Percentiles rank a stretch among this genome's conserved stretches.
phyloP scores from a whole-genome alignment of 2,797 vertebrate genomes.

The Sebastes itinus region DNA sequence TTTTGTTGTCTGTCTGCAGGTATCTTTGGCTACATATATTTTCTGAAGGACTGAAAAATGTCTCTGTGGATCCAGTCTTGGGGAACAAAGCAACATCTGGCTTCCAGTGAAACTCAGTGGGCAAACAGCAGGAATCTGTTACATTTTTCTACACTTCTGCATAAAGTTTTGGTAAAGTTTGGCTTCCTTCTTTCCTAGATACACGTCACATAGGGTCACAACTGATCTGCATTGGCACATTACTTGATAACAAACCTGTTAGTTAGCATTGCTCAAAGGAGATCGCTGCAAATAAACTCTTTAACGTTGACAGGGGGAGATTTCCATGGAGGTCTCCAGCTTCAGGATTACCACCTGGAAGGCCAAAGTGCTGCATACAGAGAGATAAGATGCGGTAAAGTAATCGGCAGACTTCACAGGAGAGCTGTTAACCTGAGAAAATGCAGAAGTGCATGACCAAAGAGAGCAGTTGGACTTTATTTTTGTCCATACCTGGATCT shows the following conservation, averaged over 20 bases:
- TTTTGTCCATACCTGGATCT: no score
- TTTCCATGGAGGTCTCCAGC: slow-evolving; percentile 28
- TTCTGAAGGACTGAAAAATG: no score
- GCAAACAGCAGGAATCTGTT: no score
- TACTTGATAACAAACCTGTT: not conserved
- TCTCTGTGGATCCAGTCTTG: no score
- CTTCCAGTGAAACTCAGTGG: no score
- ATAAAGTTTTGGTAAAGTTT: no score
- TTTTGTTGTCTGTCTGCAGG: no score
- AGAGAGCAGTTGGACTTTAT: not conserved
- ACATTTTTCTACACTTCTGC: no score
- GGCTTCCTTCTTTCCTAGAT: no score
- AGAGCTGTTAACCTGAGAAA: not conserved
- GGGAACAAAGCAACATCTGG: no score
- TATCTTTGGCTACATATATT: no score
- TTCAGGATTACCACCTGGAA: slow-evolving; percentile 23
- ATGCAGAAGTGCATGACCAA: not conserved
- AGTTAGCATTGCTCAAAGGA: slow-evolving; percentile 15
- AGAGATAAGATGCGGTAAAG: slow-evolving; percentile 30
- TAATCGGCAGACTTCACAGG: slow-evolving; percentile 15
- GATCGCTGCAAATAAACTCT: slow-evolving; percentile 20
- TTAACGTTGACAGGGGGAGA: not conserved
- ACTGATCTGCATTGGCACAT: not conserved
- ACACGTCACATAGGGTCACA: no score
- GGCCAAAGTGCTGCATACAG: not conserved